Conservation (phyloP, 2,797 vertebrate genomes). For the Rousettus madagascariensis region DNA sequence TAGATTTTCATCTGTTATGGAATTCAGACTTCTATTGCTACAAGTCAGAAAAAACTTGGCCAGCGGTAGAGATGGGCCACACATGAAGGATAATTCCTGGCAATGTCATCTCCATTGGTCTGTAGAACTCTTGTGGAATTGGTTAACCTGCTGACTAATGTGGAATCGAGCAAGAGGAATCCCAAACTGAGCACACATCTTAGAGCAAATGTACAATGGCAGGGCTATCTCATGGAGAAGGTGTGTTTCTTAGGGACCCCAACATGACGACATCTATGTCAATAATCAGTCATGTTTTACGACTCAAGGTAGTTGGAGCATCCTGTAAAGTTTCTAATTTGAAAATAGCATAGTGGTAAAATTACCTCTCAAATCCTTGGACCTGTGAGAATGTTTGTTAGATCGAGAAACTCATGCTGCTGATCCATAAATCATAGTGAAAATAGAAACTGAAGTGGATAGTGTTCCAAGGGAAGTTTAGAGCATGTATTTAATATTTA, state of each 20-base stretch:
- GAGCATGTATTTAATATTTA: background rate
- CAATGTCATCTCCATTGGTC: background rate
- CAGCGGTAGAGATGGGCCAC: background rate
- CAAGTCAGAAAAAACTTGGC: background rate
- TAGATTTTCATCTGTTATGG: background rate
- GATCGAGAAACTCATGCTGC: background rate
- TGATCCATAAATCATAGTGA: background rate
- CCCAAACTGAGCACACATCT: background rate
- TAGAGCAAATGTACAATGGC: background rate
- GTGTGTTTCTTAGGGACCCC: background rate
- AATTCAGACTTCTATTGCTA: background rate
- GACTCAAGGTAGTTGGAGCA: background rate
- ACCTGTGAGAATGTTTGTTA: background rate
- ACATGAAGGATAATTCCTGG: background rate
- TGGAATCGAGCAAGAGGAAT: background rate
- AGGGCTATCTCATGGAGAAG: background rate
- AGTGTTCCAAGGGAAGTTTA: background rate
- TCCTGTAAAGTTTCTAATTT: slow-evolving; percentile 15
- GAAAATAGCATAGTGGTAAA: background rate
- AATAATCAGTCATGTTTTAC: background rate
- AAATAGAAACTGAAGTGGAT: background rate
- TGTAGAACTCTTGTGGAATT: background rate
- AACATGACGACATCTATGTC: background rate
- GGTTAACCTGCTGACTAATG: background rate
- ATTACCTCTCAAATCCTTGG: background rate